Evolutionary conservation across 2,113 vertebrate species (phyloP), one percentile per base, ranked within the genome.

Genomic region (Perca flavescens): DNA sequence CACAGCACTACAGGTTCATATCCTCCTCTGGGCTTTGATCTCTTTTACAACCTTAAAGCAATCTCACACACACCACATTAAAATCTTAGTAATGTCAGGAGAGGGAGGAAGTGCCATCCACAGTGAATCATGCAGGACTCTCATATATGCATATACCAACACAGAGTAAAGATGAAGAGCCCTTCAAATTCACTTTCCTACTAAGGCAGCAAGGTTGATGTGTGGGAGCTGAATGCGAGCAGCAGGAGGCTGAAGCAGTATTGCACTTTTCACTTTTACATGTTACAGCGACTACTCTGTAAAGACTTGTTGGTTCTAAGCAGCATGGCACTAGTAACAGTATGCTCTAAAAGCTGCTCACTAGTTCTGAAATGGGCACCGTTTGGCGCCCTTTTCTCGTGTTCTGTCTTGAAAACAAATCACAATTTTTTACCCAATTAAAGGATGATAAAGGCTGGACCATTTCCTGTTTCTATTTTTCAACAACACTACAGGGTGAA

Each of bases 61-160:
- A 82, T 88, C 85, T 90, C 86, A 86, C 34, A 60, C 79, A 88
- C 78, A 91, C 58, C 82, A 84, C 89, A 88, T 91, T 91, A 86
- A 91, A 91, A 88, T 90, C 80, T 83, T 82, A 74, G 75, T 88
- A 90, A 85, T 90, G 89, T 91, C 83, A 86, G 83, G 76, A 34
- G 34, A 58, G 47, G 50, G 49, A 53, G 49, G 49, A 58, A 49
- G 89, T 84, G 40, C 75, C 83, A 82, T 88, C 82, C 77, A 80
- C 66, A 74, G 82, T 71, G 60, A 85, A 85, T 83, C 63, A 72
- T 66, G 80, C 81, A 66, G 64, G 74, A 81, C 83, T 84, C 88
- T 84, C 14, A 12, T 80, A 74, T 6, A 54, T 86, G 80, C 82
- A 85, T 82, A 80, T 71, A 85, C 67, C 73, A 80, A 60, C 80